phyloP scores from a whole-genome alignment of 2,113 vertebrate genomes.

The Perognathus longimembris region DNA sequence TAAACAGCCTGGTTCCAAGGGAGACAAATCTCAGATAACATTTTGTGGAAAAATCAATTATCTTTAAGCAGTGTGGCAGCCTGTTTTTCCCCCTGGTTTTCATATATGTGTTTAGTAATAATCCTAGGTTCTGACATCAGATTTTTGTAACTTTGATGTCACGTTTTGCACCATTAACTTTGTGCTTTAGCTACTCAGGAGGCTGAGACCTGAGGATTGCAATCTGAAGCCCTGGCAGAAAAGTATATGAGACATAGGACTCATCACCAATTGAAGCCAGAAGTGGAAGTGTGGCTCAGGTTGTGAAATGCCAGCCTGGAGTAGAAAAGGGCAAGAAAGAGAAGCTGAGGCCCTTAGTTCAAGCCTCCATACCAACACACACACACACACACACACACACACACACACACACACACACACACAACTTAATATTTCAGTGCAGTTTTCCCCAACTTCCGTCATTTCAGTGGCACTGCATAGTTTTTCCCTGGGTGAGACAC shows the following conservation, averaged over 20 bases:
- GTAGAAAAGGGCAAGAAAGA: too few species aligned
- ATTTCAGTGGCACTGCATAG: constrained; percentile 5
- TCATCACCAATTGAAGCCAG: too few species aligned
- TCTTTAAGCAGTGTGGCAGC: not conserved
- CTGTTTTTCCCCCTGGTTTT: not conserved
- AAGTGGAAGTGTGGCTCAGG: too few species aligned
- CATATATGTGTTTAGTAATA: constrained; percentile 30
- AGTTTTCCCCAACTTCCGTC: not conserved
- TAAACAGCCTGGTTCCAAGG: not conserved
- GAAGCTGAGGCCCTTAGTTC: too few species aligned
- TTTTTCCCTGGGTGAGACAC: not conserved
- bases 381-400: too few species aligned
- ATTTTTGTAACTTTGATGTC: constrained; percentile 3
- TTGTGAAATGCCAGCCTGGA: too few species aligned
- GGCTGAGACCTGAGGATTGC: too few species aligned
- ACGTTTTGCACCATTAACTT: not conserved
- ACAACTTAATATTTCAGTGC: not conserved
- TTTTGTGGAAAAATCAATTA: not conserved
- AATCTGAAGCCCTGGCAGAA: too few species aligned
- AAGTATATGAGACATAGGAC: too few species aligned
- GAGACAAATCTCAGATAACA: not conserved
- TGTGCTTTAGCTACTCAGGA: not conserved
- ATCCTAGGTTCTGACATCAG: not conserved
- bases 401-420: too few species aligned
- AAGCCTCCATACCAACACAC: too few species aligned